Evolutionary conservation across 2,797 vertebrate genomes (phyloP).

Genomic region (Pantherophis vulpinus): DNA sequence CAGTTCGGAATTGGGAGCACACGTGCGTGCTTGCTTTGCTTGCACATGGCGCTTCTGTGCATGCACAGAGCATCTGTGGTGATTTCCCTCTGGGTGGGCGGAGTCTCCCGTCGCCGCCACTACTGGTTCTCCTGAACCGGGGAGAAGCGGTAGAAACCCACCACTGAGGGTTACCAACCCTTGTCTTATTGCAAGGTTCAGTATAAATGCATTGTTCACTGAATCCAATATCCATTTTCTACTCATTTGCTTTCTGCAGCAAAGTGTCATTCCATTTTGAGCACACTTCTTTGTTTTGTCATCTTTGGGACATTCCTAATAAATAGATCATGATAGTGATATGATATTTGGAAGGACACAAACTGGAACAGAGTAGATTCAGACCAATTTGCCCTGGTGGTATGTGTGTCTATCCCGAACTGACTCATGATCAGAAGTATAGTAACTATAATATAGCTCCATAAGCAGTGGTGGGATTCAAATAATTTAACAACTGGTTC

Average conservation of each 20-base stretch:
- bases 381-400: background rate
- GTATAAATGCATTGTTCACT: background rate
- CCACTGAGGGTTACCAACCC: too few species aligned
- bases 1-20: too few species aligned
- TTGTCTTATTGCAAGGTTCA: background rate
- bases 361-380: background rate
- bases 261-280: background rate
- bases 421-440: background rate
- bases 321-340: background rate
- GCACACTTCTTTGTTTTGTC: background rate
- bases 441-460: background rate
- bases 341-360: background rate
- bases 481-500: too few species aligned
- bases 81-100: rapidly evolving
- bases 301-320: background rate
- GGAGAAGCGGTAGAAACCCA: too few species aligned
- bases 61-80: too few species aligned
- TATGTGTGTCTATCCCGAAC: background rate
- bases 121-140: too few species aligned
- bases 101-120: too few species aligned
- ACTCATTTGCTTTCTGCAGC: background rate
- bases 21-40: too few species aligned
- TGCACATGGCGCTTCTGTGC: too few species aligned
- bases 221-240: background rate
- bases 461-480: too few species aligned